These are phyloP conservation scores for Apamea sordens DNA, from an alignment of 2,888 invertebrate genomes.

Conservation along the genomic window DNA sequence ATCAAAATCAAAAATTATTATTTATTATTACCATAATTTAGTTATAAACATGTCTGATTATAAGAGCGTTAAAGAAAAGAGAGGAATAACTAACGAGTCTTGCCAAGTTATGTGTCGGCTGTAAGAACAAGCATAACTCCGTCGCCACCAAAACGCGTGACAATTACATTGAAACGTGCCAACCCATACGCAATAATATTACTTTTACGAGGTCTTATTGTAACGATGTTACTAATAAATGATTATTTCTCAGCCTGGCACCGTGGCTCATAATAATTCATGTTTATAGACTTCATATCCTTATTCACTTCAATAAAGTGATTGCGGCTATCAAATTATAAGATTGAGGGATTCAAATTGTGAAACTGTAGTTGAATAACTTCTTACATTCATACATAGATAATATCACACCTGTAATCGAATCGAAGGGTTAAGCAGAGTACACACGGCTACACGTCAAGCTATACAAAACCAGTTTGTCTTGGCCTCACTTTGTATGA, in stretches of 20 bases:
- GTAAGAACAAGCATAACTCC: neutral
- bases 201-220: slow-evolving; percentile 16
- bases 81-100: neutral
- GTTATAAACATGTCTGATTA: neutral
- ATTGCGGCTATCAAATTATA: slow-evolving; percentile 62
- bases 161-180: slow-evolving; percentile 42
- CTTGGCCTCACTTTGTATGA: too few relatives aligned
- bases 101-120: neutral
- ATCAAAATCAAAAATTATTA: too few relatives aligned
- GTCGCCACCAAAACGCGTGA: slow-evolving; percentile 14
- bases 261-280: slow-evolving; percentile 41
- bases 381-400: neutral
- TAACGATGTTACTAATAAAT: slow-evolving; percentile 31
- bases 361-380: neutral
- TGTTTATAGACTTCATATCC: slow-evolving; percentile 16
- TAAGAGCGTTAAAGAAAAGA: neutral
- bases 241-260: slow-evolving; percentile 34
- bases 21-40: neutral
- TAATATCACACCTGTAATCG: too few relatives aligned
- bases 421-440: too few relatives aligned
- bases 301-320: slow-evolving; percentile 30
- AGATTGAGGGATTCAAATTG: neutral
- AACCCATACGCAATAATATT: slow-evolving; percentile 23
- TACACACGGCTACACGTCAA: too few relatives aligned
- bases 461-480: too few relatives aligned